Evolutionary conservation across 2,113 vertebrate species (phyloP).

Genomic region (Ctenodactylus gundi): DNA sequence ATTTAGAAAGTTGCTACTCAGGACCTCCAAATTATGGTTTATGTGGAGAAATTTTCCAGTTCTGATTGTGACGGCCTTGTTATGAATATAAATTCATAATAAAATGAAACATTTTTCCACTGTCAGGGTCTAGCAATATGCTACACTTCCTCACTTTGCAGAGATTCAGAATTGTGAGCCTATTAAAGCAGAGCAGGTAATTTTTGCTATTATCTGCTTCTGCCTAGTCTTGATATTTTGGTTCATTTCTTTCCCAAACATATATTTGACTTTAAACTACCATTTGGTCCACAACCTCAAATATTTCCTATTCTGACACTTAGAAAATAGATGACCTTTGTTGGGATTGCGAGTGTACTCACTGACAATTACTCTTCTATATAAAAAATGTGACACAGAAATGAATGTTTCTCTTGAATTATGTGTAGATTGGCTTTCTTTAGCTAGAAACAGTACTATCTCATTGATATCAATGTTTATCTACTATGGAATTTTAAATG

Average conservation of each 20-base stretch:
- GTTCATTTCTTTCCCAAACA: not conserved
- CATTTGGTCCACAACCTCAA: not conserved
- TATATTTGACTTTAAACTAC: not conserved
- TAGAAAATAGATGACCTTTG: not conserved
- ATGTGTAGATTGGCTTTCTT: not conserved
- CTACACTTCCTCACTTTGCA: not conserved
- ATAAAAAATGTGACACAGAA: not conserved
- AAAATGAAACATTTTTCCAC: not conserved
- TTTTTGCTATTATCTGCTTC: not conserved
- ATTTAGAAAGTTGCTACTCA: not conserved
- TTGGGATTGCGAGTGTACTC: not conserved
- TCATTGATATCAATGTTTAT: not conserved
- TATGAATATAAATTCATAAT: not conserved
- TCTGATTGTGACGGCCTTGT: not conserved
- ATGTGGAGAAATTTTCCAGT: not conserved
- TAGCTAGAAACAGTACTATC: not conserved
- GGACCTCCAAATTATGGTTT: not conserved
- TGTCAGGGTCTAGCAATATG: not conserved
- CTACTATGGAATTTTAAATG: not conserved
- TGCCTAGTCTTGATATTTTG: not conserved
- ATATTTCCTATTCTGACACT: not conserved
- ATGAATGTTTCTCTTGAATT: not conserved
- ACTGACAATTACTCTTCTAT: not conserved
- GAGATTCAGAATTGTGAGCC: not conserved
- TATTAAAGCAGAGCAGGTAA: not conserved